A percentile compares a stretch with the other conserved stretches of the same genome.
phyloP scores from a whole-genome alignment of 2,113 vertebrate genomes.

The Regulus satrapa region DNA sequence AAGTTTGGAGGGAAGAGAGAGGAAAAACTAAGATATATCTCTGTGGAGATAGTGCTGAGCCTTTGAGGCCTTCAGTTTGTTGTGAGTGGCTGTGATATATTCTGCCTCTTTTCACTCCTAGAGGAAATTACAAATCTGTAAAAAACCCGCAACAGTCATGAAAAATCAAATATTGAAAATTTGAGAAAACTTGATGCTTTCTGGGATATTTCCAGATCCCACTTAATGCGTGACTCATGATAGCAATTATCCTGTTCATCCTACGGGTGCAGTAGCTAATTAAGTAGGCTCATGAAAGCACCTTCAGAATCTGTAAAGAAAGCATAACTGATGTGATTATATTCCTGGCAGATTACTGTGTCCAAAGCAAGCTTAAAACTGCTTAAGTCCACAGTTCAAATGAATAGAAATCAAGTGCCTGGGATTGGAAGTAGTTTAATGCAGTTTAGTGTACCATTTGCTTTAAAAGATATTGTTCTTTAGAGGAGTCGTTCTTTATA shows the following conservation, averaged over 20 bases:
- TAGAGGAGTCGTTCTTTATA: neutral
- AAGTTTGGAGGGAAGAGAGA: neutral
- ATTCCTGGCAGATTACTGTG: neutral
- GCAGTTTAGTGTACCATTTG: neutral
- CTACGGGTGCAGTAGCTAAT: neutral
- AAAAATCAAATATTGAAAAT: neutral
- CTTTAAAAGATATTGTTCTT: neutral
- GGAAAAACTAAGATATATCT: neutral
- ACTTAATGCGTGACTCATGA: neutral
- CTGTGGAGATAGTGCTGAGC: neutral
- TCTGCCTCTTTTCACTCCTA: neutral
- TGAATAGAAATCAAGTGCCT: neutral
- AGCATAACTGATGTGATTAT: constrained; percentile 15
- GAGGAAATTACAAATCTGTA: neutral
- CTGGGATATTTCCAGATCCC: constrained; percentile 11
- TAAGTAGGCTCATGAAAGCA: constrained; percentile 3
- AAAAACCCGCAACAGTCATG: neutral
- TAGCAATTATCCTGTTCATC: neutral
- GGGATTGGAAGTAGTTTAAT: neutral
- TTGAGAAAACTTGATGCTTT: neutral
- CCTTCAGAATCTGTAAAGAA: neutral
- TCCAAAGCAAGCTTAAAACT: neutral
- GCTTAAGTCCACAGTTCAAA: neutral
- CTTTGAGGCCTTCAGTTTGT: neutral
- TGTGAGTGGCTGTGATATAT: neutral